Conservation (phyloP, 2,797 vertebrate species). For the Lagorchestes hirsutus region DNA sequence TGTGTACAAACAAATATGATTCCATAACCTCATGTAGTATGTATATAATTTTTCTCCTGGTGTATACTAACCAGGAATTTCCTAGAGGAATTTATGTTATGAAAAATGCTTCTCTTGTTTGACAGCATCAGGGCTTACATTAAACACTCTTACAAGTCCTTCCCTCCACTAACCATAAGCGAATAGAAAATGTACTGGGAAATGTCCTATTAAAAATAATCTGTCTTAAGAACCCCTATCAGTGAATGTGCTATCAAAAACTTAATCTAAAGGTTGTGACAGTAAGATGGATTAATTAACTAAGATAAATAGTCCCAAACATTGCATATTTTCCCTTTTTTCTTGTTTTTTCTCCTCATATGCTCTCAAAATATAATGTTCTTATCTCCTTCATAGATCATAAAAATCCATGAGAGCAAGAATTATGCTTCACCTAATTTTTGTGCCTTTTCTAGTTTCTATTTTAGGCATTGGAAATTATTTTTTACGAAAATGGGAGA, state of each 20-base stretch:
- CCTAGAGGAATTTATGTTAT: neutral
- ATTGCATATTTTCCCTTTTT: neutral
- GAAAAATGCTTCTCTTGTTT: neutral
- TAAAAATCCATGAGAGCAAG: neutral
- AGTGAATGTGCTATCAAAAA: neutral
- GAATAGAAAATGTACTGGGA: neutral
- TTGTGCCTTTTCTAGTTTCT: neutral
- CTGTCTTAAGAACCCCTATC: neutral
- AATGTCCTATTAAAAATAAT: constrained; percentile 14
- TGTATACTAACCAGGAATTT: constrained; percentile 30
- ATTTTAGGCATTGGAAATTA: neutral
- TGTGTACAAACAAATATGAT: neutral
- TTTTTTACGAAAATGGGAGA: neutral
- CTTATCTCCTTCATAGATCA: neutral
- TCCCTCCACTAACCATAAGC: neutral
- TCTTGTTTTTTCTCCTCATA: neutral
- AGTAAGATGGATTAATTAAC: neutral
- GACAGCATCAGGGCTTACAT: neutral
- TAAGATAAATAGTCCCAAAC: neutral
- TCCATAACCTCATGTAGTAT: neutral
- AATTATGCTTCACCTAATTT: neutral
- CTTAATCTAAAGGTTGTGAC: neutral
- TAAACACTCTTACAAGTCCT: constrained; percentile 13
- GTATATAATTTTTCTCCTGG: constrained; percentile 24
- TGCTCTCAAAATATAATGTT: neutral